Evolutionary conservation across 2,888 invertebrate genomes (phyloP).

Genomic region (Volucella zonaria): DNA sequence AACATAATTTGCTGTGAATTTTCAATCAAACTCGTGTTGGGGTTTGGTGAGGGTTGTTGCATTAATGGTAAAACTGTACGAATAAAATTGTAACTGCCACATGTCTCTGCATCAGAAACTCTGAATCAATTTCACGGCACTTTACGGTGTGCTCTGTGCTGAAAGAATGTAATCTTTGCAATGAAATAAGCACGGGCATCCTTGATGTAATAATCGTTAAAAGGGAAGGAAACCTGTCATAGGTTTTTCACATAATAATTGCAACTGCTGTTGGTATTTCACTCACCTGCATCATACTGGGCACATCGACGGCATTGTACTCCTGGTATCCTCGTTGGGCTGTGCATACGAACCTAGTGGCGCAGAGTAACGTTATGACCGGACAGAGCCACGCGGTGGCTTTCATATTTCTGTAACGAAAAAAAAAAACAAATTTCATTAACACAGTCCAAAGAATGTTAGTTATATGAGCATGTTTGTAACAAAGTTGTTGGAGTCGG

Average conservation of each 20-base stretch:
- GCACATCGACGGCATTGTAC: slow-evolving; percentile 78
- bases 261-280: slow-evolving; percentile 29
- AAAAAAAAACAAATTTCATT: slow-evolving; percentile 33
- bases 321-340: slow-evolving; percentile 80
- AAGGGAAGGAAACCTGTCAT: slow-evolving; percentile 3
- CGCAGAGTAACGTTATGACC: slow-evolving; percentile 81
- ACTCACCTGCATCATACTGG: slow-evolving; percentile 80
- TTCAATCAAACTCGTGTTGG: slow-evolving; percentile 10
- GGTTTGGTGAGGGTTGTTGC: not conserved
- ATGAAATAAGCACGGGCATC: slow-evolving; percentile 5
- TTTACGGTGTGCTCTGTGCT: slow-evolving; percentile 12
- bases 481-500: slow-evolving; percentile 15
- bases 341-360: slow-evolving; percentile 80
- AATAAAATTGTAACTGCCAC: slow-evolving; percentile 2
- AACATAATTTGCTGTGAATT: slow-evolving; percentile 25
- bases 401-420: slow-evolving; percentile 81
- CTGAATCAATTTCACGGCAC: slow-evolving; percentile 44
- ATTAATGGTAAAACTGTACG: not conserved
- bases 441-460: not conserved
- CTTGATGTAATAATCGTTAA: slow-evolving; percentile 27
- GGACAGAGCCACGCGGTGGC: slow-evolving; percentile 82
- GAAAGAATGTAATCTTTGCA: slow-evolving; percentile 13
- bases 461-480: not conserved
- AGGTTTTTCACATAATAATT: slow-evolving; percentile 26
- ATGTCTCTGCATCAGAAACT: slow-evolving; percentile 21